A percentile compares a stretch with the other conserved stretches of the same genome.
phyloP scores from a whole-genome alignment of 2,113 vertebrate species.

The Phyllostomus hastatus region DNA sequence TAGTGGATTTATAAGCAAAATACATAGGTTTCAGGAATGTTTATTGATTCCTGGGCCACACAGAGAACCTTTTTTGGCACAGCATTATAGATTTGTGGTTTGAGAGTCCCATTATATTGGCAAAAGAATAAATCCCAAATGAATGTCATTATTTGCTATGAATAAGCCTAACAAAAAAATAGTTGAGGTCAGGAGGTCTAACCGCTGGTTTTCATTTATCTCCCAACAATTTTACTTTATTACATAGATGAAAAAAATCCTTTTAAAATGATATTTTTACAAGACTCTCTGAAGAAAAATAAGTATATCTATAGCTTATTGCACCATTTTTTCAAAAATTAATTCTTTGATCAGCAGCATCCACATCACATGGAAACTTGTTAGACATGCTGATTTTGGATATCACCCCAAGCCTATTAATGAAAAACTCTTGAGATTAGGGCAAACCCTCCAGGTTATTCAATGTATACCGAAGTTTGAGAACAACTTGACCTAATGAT shows the following conservation, averaged over 20 bases:
- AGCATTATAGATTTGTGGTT: neutral
- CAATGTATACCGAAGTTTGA: neutral
- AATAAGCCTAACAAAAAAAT: neutral
- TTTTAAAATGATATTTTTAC: neutral
- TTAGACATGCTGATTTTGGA: neutral
- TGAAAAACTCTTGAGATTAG: neutral
- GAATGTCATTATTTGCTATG: neutral
- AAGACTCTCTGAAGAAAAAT: neutral
- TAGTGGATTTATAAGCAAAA: neutral
- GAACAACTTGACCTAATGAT: neutral
- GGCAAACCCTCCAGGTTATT: neutral
- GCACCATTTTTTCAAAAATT: neutral
- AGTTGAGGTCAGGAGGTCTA: neutral
- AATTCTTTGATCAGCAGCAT: neutral
- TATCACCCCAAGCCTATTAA: neutral
- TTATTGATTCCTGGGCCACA: neutral
- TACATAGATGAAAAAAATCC: neutral
- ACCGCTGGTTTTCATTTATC: neutral
- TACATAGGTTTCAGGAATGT: neutral
- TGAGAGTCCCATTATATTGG: neutral
- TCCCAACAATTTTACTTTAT: neutral
- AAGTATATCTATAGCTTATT: neutral
- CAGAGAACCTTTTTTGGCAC: neutral
- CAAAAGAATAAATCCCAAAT: neutral
- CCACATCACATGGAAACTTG: neutral